Percentiles rank a stretch among this genome's conserved stretches.
Evolutionary conservation across 2,888 invertebrate species (phyloP).

Genomic region (Pediacus dermestoides): DNA sequence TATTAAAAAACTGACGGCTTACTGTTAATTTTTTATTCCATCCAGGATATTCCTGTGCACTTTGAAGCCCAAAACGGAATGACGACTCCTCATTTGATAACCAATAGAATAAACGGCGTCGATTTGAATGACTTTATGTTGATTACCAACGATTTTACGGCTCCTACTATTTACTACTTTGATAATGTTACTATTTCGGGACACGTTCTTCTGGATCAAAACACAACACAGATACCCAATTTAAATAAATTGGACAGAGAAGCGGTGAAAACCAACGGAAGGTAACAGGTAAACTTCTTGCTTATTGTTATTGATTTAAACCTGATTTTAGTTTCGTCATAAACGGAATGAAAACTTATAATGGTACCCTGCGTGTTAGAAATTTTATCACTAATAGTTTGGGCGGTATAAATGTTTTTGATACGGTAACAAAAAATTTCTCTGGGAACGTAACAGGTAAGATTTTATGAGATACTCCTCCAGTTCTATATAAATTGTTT

Average conservation of each 20-base stretch:
- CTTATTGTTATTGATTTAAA: not conserved
- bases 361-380: constrained; percentile 29
- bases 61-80: constrained; percentile 36
- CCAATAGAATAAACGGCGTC: constrained; percentile 37
- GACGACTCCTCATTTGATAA: constrained; percentile 36
- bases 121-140: constrained; percentile 36
- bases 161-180: constrained; percentile 36
- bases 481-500: constrained; percentile 9
- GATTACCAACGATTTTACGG: constrained; percentile 30
- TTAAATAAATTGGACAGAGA: constrained; percentile 34
- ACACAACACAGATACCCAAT: constrained; percentile 35
- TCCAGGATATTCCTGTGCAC: constrained; percentile 37
- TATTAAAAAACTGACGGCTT: constrained; percentile 5
- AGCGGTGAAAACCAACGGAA: constrained; percentile 38
- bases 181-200: constrained; percentile 40
- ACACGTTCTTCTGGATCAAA: constrained; percentile 34
- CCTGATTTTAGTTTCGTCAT: constrained; percentile 32
- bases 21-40: constrained; percentile 14
- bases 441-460: constrained; percentile 17
- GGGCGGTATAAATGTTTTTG: constrained; percentile 19
- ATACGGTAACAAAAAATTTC: constrained; percentile 20
- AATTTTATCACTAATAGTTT: constrained; percentile 25
- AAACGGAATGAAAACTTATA: constrained; percentile 34
- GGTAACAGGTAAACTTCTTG: constrained; percentile 23
- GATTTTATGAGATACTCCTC: not conserved